phyloP scores from a whole-genome alignment of 2,113 vertebrate genomes.

The human region DNA sequence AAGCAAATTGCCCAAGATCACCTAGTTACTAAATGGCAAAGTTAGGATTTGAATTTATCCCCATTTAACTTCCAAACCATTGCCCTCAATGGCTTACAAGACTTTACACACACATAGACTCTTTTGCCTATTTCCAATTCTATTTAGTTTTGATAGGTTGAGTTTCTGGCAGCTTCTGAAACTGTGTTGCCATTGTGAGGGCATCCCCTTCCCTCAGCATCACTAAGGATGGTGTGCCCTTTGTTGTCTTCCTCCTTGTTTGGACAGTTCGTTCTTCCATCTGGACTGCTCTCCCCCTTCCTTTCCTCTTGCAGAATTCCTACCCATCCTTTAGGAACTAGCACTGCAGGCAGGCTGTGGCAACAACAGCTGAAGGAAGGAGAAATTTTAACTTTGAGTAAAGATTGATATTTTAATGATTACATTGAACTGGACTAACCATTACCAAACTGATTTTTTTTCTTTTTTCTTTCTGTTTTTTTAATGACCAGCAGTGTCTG shows the following conservation, averaged over 20 bases:
- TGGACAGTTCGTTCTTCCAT: background rate
- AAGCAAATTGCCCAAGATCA: background rate
- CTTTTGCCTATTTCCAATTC: background rate
- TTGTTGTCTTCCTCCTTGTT: background rate
- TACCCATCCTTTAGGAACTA: background rate
- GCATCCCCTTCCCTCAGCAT: background rate
- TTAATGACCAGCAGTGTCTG: background rate
- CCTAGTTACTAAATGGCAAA: background rate
- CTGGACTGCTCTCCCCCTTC: background rate
- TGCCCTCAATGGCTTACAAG: background rate
- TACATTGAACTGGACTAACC: background rate
- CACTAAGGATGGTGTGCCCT: fast-evolving
- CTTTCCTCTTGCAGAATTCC: background rate
- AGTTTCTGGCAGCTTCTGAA: background rate
- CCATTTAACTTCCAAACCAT: background rate
- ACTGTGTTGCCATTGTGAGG: background rate
- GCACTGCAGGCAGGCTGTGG: background rate
- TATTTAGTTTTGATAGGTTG: background rate
- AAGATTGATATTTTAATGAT: background rate
- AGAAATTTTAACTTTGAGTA: background rate
- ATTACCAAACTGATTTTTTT: background rate
- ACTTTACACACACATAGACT: background rate
- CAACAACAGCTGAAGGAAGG: background rate
- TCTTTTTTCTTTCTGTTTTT: background rate
- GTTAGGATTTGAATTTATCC: background rate